phyloP scores from a whole-genome alignment of 2,888 invertebrate species.

The Sussaba pulchella region DNA sequence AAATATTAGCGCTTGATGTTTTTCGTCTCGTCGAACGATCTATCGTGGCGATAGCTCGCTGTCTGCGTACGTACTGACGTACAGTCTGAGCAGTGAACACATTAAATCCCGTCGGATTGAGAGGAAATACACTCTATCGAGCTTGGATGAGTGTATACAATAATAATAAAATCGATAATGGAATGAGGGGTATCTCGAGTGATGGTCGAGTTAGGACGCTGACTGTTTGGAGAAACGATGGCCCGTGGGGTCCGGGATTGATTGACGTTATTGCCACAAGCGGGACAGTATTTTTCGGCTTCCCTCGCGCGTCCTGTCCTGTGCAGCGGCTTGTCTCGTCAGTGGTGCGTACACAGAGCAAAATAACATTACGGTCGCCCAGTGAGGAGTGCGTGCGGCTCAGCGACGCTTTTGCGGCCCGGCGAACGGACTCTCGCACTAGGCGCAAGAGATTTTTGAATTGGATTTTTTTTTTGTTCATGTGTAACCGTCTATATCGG shows the following conservation, averaged over 20 bases:
- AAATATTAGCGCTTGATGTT: constrained; percentile 14
- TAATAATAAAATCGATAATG: constrained; percentile 60
- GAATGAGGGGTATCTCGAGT: constrained; percentile 43
- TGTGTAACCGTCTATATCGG: no score
- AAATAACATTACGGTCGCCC: constrained; percentile 56
- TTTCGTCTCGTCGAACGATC: constrained; percentile 24
- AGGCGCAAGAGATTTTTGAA: constrained; percentile 16
- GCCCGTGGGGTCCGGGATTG: constrained; percentile 46
- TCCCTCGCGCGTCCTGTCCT: constrained; percentile 9
- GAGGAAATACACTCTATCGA: constrained; percentile 27
- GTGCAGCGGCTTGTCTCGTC: not conserved
- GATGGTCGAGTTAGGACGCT: constrained; percentile 17
- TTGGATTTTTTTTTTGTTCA: constrained; percentile 16
- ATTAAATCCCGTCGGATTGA: not conserved
- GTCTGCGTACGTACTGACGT: constrained; percentile 12
- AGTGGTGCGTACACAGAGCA: constrained; percentile 39
- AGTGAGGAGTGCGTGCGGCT: constrained; percentile 56
- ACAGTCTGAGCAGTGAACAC: constrained; percentile 16
- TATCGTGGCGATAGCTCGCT: constrained; percentile 45
- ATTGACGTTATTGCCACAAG: constrained; percentile 67
- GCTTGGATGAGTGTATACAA: constrained; percentile 36
- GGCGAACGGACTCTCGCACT: constrained; percentile 41
- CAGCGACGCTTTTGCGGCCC: constrained; percentile 51
- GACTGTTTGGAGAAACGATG: constrained; percentile 49
- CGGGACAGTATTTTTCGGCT: constrained; percentile 64